Percentiles rank a stretch among this genome's conserved stretches.
These are phyloP conservation scores for Bubo blakistoni DNA, from an alignment of 2,113 vertebrate species.

Conservation along the genomic window DNA sequence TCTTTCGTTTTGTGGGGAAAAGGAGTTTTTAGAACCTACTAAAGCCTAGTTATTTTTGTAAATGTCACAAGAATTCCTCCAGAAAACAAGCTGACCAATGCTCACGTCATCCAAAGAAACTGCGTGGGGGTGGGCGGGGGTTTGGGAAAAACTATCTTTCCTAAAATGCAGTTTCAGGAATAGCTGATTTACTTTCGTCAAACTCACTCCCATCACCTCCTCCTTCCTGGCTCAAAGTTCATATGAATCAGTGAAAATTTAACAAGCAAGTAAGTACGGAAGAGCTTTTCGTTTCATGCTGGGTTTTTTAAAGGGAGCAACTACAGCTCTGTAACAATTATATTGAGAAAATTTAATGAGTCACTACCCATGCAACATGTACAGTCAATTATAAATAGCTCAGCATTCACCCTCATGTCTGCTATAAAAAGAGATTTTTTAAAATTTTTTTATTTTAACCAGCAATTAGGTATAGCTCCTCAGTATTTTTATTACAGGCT, in stretches of 20 bases:
- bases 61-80: neutral
- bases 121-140: rapidly evolving
- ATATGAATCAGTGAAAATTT: neutral
- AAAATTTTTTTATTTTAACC: neutral
- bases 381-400: neutral
- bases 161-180: neutral
- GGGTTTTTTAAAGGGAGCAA: neutral
- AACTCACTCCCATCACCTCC: neutral
- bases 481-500: neutral
- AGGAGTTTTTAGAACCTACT: neutral
- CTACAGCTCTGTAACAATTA: neutral
- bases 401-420: neutral
- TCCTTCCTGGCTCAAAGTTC: neutral
- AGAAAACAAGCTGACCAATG: neutral
- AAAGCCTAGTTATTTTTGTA: neutral
- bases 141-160: neutral
- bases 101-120: neutral
- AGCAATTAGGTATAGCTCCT: neutral
- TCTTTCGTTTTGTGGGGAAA: neutral
- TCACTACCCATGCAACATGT: neutral
- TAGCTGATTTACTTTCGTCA: neutral
- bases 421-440: neutral
- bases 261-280: neutral
- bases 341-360: neutral
- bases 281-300: neutral